Percentiles rank a stretch among this genome's conserved stretches.
These are phyloP conservation scores for Drosophila mettleri DNA, from an alignment of 2,888 invertebrate species.

Conservation along the genomic window DNA sequence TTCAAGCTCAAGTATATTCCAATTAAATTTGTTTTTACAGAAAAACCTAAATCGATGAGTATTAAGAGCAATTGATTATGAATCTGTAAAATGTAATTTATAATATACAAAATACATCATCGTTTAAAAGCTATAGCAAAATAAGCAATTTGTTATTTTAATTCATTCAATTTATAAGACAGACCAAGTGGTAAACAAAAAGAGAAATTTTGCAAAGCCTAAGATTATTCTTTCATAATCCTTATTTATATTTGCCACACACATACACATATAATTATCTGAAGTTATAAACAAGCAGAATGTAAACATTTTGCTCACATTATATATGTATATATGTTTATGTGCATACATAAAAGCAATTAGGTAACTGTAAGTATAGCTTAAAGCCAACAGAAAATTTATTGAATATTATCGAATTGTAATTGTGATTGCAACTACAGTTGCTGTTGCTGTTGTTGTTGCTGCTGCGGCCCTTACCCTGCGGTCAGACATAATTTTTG, in stretches of 20 bases:
- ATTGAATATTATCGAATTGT: conserved; percentile 38
- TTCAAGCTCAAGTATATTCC: too few relatives aligned
- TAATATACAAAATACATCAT: too few relatives aligned
- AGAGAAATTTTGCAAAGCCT: too few relatives aligned
- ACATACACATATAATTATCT: conserved; percentile 4
- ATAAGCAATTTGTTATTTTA: too few relatives aligned
- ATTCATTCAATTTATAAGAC: too few relatives aligned
- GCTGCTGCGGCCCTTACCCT: conserved; percentile 32
- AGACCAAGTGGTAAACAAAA: too few relatives aligned
- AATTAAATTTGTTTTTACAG: too few relatives aligned
- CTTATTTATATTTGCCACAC: conserved; percentile 11
- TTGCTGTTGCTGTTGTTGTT: conserved; percentile 26
- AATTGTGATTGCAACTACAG: conserved; percentile 51
- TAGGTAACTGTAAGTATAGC: conserved; percentile 30
- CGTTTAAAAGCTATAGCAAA: too few relatives aligned
- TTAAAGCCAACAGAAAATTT: conserved; percentile 37
- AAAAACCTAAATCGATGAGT: too few relatives aligned
- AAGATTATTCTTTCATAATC: background rate
- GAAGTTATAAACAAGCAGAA: conserved; percentile 3
- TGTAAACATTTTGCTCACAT: conserved; percentile 6
- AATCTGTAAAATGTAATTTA: background rate
- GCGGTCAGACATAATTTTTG: conserved; percentile 58
- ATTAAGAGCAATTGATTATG: background rate
- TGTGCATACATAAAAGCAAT: conserved; percentile 25
- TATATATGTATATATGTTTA: background rate